phyloP scores from a whole-genome alignment of 2,888 invertebrate species.

The Agrotis ipsilon region DNA sequence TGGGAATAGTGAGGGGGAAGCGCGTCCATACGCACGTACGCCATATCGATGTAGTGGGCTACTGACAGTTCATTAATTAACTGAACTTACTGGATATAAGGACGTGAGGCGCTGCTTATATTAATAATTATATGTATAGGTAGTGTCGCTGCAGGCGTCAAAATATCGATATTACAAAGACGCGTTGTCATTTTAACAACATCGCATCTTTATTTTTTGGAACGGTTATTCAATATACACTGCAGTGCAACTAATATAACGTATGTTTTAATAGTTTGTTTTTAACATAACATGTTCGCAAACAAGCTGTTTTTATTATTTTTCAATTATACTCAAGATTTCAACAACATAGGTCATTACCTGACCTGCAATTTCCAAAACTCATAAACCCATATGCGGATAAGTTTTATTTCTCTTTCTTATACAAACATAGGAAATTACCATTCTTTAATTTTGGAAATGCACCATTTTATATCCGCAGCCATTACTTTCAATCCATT shows the following conservation, averaged over 20 bases:
- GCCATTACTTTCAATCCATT: conserved; percentile 25
- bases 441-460: conserved; percentile 17
- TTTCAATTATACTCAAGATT: no score
- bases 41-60: conserved; percentile 48
- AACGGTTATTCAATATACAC: not conserved
- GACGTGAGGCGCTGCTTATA: conserved; percentile 5
- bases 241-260: no score
- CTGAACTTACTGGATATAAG: conserved; percentile 28
- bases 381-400: no score
- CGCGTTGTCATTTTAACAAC: not conserved
- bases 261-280: not conserved
- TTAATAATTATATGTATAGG: no score
- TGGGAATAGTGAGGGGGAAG: conserved; percentile 16
- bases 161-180: conserved; percentile 18
- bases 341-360: no score
- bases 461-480: conserved; percentile 22
- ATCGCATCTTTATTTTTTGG: not conserved
- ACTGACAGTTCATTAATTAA: conserved; percentile 60
- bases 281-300: not conserved
- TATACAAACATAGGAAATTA: not conserved
- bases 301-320: not conserved
- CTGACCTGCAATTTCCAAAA: not conserved
- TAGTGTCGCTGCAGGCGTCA: not conserved
- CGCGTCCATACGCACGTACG: conserved; percentile 29
- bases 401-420: not conserved